Base-by-base conservation (phyloP, 2,113 vertebrate species). In the Turdus rufiventris region DNA sequence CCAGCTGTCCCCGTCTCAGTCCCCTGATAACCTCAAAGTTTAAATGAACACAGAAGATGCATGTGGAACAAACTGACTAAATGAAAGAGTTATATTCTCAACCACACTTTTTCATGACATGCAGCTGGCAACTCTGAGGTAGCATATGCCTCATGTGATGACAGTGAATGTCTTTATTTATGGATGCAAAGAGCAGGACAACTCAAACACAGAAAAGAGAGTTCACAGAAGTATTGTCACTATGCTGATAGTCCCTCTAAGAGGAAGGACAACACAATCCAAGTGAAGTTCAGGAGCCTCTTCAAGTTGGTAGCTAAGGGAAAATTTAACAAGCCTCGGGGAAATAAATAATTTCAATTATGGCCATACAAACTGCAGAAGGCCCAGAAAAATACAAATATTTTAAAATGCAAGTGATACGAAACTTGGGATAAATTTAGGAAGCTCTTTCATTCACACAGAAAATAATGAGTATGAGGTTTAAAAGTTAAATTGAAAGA, bases 21-120 rank as follows among this genome's bases (percentile, higher is more conserved):
- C 45, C 48, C 48, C 25, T 33, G 68, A 26, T 45, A 88, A 78
- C 16, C n/a, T 67, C 18, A 26, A 68, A 36, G 18, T 67, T 89
- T 50, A n/a, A 89, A 78, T 29, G 53, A 67, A 36, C 26, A 28
- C 42, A 53, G 67, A 76, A 68, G 50, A 26, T 19, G 12, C 14
- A 21, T 1, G 1, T 1, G 13, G 40, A 76, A 53, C 0, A 4
- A 93, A 40, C 9, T 1, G 12, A 85, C 16, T 15, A 45, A 40
- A 31, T 76, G 43, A 42, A 77, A 87, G 73, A 42, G 8, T 4
- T 36, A 2, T 67, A 42, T 73, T 89, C 68, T 26, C 31, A 53
- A 65, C 19, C 15, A 40, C 2, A 0, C 19, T 57, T 77, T 84
- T n/a, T 73, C 23, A 19, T 28, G 25, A 12, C 17, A 10, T 25